These are phyloP conservation scores for Drosophila glabriapex DNA, from an alignment of 2,888 invertebrate genomes.

Conservation along the genomic window DNA sequence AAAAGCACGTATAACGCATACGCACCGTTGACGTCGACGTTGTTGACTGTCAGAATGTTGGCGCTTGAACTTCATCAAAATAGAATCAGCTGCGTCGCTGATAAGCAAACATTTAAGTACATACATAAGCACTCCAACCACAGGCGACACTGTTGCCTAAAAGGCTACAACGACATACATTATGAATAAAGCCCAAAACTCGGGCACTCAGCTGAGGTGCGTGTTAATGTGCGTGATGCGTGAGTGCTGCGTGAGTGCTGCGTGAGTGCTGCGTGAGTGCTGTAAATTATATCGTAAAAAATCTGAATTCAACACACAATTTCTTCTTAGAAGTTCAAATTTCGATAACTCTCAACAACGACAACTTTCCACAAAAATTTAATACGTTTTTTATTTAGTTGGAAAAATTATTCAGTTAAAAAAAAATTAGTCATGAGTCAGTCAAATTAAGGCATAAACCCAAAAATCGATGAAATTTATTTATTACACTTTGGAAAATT, in stretches of 20 bases:
- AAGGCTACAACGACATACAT: constrained; percentile 52
- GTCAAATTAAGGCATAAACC: not conserved
- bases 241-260: constrained; percentile 4
- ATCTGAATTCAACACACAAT: not conserved
- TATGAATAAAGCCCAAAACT: constrained; percentile 43
- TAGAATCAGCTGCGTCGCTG: constrained; percentile 79
- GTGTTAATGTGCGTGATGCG: constrained; percentile 1
- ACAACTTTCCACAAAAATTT: not conserved
- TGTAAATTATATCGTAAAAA: not conserved
- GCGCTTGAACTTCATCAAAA: constrained; percentile 74
- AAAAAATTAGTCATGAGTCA: not conserved
- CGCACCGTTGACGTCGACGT: constrained; percentile 58
- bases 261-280: not conserved
- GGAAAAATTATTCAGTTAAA: not conserved
- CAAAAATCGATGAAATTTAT: constrained; percentile 3
- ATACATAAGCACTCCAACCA: constrained; percentile 35
- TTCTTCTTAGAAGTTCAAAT: not conserved
- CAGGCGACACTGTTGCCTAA: constrained; percentile 52
- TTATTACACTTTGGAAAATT: not conserved
- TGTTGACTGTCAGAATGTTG: constrained; percentile 44
- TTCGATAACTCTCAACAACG: not conserved
- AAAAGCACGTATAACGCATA: constrained; percentile 58
- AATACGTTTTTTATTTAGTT: not conserved
- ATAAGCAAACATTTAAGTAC: constrained; percentile 65
- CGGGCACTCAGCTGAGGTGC: constrained; percentile 10